phyloP scores from a whole-genome alignment of 2,113 vertebrate genomes.

The Panthera uncia region DNA sequence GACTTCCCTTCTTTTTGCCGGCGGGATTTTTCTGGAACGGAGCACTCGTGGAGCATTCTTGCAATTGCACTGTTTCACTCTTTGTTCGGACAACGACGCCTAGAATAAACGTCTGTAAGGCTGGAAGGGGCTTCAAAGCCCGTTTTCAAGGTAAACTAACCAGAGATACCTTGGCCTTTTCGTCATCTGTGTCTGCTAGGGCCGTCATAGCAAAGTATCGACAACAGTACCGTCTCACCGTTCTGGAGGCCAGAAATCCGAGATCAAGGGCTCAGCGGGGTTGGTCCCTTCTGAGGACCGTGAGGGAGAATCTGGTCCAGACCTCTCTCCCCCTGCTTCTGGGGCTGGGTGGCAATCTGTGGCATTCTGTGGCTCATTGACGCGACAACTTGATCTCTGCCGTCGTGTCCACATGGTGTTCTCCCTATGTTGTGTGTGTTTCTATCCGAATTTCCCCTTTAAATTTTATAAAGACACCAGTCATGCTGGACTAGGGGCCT shows the following conservation, averaged over 20 bases:
- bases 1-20: background rate
- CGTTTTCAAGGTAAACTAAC: background rate
- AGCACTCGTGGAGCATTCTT: background rate
- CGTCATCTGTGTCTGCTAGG: background rate
- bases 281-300: background rate
- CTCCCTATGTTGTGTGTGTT: background rate
- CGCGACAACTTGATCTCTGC: rapidly evolving
- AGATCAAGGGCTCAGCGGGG: background rate
- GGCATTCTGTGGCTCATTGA: background rate
- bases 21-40: background rate
- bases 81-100: background rate
- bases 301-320: background rate
- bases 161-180: background rate
- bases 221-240: background rate
- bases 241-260: too few relatives aligned
- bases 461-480: background rate
- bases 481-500: background rate
- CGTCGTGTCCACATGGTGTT: background rate
- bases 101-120: background rate
- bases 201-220: too few relatives aligned
- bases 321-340: rapidly evolving
- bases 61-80: background rate
- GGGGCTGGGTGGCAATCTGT: background rate
- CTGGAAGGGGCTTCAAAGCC: background rate
- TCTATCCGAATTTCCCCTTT: background rate